These are phyloP conservation scores for Intellagama lesueurii DNA, from an alignment of 2,797 vertebrate genomes.

Conservation along the genomic window DNA sequence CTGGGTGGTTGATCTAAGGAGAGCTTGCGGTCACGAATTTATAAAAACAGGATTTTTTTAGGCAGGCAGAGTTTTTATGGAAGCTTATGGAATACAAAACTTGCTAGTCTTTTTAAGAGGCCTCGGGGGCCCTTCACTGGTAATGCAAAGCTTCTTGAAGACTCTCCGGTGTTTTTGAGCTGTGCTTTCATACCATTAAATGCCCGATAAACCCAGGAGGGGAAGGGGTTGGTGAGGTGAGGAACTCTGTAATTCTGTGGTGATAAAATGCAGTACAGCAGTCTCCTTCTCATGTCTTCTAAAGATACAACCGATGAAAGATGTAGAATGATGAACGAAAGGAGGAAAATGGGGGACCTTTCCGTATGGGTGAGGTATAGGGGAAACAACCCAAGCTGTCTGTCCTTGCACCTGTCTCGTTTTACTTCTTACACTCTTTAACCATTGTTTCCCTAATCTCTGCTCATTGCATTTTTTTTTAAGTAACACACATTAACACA, in stretches of 20 bases:
- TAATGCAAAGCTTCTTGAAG: too few species aligned
- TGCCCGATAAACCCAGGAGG: background rate
- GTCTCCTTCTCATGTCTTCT: constrained; percentile 27
- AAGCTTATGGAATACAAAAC: too few species aligned
- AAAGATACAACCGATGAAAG: constrained; percentile 47
- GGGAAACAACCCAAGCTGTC: constrained; percentile 56
- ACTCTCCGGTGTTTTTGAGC: background rate
- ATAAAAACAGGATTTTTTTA: too few species aligned
- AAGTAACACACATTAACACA: constrained; percentile 54
- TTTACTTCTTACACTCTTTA: constrained; percentile 71
- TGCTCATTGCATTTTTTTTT: constrained; percentile 69
- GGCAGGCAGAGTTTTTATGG: too few species aligned
- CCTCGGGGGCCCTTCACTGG: too few species aligned
- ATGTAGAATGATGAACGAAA: background rate
- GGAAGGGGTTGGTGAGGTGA: too few species aligned
- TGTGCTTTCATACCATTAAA: background rate
- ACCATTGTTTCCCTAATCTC: constrained; percentile 72
- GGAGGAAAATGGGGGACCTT: constrained; percentile 1
- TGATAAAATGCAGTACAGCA: constrained; percentile 76
- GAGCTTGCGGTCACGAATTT: background rate
- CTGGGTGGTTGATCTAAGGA: background rate
- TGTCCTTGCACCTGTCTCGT: constrained; percentile 71
- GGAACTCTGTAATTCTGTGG: background rate
- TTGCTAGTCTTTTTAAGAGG: too few species aligned
- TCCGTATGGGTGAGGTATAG: constrained; percentile 60